These are phyloP conservation scores for Papilio demoleus DNA, from an alignment of 2,888 invertebrate species.

Conservation along the genomic window DNA sequence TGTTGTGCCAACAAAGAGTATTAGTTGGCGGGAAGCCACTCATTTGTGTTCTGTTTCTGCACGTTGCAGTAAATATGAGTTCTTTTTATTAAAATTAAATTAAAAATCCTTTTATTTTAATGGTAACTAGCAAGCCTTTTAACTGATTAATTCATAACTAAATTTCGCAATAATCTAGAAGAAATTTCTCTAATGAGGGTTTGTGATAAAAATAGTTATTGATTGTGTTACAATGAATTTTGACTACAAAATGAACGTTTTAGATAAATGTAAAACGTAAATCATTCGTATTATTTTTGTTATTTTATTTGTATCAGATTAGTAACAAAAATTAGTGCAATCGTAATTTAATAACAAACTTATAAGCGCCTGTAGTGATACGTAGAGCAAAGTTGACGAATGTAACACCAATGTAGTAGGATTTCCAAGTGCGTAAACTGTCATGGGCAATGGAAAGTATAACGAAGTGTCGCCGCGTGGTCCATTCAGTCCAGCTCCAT, in stretches of 20 bases:
- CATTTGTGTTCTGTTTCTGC: constrained; percentile 19
- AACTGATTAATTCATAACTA: not conserved
- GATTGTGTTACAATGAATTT: no score
- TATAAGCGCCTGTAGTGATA: not conserved
- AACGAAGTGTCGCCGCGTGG: constrained; percentile 50
- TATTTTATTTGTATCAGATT: no score
- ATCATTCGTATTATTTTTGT: no score
- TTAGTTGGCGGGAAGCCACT: constrained; percentile 47
- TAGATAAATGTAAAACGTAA: no score
- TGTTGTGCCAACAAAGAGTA: constrained; percentile 65
- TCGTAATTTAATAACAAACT: no score
- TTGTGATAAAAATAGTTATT: no score
- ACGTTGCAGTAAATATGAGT: not conserved
- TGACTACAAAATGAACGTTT: no score
- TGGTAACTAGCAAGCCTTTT: not conserved
- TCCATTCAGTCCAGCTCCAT: constrained; percentile 63
- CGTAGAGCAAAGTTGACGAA: not conserved
- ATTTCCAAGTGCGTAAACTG: constrained; percentile 35
- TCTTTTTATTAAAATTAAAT: no score
- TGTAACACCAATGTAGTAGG: not conserved
- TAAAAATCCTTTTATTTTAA: no score
- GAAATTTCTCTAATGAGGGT: no score
- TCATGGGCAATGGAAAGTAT: constrained; percentile 44
- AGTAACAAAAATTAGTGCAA: no score
- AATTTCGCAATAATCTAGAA: not conserved